phyloP scores from a whole-genome alignment of 1,140 invertebrate genomes.

The Hirudo medicinalis region DNA sequence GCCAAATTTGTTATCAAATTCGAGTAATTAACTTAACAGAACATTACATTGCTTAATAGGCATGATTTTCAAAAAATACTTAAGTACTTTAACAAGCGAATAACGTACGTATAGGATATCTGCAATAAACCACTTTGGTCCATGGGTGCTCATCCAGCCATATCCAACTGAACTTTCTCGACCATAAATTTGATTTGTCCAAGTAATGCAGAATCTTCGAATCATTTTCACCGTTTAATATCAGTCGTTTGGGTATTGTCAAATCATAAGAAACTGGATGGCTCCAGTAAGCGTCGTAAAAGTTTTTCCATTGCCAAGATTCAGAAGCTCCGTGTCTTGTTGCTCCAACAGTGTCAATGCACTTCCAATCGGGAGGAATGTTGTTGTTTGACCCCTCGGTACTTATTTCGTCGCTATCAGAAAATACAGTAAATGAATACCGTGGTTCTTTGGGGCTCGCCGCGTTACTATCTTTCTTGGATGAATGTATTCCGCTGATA shows the following conservation, averaged over 20 bases:
- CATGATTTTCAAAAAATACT: too few species aligned
- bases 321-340: not conserved
- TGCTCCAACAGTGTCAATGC: not conserved
- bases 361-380: not conserved
- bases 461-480: not conserved
- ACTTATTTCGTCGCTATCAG: not conserved
- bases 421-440: not conserved
- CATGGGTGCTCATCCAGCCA: not conserved
- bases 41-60: too few species aligned
- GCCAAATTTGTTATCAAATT: too few species aligned
- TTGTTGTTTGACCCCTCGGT: not conserved
- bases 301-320: not conserved
- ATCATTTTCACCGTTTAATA: not conserved
- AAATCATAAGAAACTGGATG: not conserved
- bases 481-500: not conserved
- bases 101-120: not conserved
- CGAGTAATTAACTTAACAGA: too few species aligned
- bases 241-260: not conserved
- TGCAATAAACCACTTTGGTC: not conserved
- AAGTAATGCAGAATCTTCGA: not conserved
- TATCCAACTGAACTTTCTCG: not conserved
- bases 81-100: too few species aligned
- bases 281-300: not conserved
- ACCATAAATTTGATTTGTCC: not conserved
- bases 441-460: not conserved